phyloP scores from a whole-genome alignment of 2,113 vertebrate species.

The Chloropsis cyanopogon region DNA sequence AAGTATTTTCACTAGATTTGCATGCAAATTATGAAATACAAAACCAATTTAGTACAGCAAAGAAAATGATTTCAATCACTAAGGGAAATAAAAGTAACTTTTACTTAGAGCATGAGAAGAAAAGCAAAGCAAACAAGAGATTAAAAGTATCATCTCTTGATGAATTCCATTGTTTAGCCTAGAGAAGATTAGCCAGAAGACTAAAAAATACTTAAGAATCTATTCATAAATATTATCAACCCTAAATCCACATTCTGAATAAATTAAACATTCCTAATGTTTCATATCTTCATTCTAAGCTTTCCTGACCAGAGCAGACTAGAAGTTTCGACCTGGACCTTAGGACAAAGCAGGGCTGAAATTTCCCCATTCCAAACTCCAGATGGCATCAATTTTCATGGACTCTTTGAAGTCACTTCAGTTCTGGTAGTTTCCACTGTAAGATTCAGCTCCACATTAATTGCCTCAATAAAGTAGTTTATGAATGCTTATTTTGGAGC shows the following conservation, averaged over 20 bases:
- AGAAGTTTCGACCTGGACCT: background rate
- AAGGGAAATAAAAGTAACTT: slow-evolving; percentile 55
- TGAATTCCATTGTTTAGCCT: slow-evolving; percentile 15
- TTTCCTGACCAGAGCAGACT: background rate
- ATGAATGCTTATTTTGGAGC: background rate
- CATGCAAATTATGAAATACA: slow-evolving; percentile 59
- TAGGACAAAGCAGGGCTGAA: background rate
- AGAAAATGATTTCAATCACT: slow-evolving; percentile 39
- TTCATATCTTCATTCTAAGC: background rate
- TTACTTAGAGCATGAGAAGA: slow-evolving; percentile 19
- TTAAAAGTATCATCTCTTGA: background rate
- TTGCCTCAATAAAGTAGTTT: background rate
- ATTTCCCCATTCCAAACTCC: background rate
- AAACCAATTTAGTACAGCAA: slow-evolving; percentile 38
- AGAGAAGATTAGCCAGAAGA: slow-evolving; percentile 23
- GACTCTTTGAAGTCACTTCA: background rate
- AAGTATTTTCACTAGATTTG: slow-evolving; percentile 50
- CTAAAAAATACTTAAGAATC: background rate
- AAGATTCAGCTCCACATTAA: background rate
- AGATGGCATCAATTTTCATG: background rate
- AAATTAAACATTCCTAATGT: background rate
- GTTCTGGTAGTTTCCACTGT: background rate
- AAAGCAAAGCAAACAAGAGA: slow-evolving; percentile 44
- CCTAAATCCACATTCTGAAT: background rate
- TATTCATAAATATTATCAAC: background rate